A percentile compares a stretch with the other conserved stretches of the same genome.
Conservation (phyloP, 2,113 vertebrate genomes). For the Ageneiosus marmoratus region DNA sequence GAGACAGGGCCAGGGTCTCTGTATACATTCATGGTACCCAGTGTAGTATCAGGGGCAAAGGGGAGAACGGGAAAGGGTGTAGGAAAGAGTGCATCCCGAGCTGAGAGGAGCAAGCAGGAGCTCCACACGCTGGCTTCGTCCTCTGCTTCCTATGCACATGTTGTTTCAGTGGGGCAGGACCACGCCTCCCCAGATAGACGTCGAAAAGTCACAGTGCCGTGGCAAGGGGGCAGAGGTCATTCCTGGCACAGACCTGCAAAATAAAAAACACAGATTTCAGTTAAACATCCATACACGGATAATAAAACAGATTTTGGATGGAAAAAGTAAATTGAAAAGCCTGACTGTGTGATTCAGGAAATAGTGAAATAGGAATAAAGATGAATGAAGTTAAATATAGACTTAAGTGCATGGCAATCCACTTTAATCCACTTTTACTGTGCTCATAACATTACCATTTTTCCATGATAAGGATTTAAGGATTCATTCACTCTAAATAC, state of each 20-base stretch:
- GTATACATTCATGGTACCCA: slow-evolving; percentile 83
- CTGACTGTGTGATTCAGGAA: background rate
- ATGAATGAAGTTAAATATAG: background rate
- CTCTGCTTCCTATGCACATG: slow-evolving; percentile 67
- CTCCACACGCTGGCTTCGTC: slow-evolving; percentile 60
- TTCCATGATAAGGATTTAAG: background rate
- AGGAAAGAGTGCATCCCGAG: slow-evolving; percentile 66
- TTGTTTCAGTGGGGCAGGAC: slow-evolving; percentile 55
- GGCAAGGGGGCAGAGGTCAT: background rate
- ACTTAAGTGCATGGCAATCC: background rate
- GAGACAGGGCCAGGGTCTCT: slow-evolving; percentile 75
- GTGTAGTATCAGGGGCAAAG: slow-evolving; percentile 61
- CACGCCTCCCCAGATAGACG: slow-evolving; percentile 1
- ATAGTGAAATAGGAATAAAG: background rate
- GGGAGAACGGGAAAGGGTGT: slow-evolving; percentile 53
- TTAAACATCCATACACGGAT: background rate
- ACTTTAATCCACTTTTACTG: background rate
- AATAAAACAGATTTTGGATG: background rate
- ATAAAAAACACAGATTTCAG: background rate
- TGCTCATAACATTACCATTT: background rate
- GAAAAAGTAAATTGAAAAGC: background rate
- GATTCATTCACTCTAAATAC: background rate
- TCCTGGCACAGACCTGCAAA: slow-evolving; percentile 41
- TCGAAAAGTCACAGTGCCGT: slow-evolving; percentile 7
- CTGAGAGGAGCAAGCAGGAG: slow-evolving; percentile 59